Conservation (phyloP, 2,888 invertebrate species). For the Pristionchus arcanus region DNA sequence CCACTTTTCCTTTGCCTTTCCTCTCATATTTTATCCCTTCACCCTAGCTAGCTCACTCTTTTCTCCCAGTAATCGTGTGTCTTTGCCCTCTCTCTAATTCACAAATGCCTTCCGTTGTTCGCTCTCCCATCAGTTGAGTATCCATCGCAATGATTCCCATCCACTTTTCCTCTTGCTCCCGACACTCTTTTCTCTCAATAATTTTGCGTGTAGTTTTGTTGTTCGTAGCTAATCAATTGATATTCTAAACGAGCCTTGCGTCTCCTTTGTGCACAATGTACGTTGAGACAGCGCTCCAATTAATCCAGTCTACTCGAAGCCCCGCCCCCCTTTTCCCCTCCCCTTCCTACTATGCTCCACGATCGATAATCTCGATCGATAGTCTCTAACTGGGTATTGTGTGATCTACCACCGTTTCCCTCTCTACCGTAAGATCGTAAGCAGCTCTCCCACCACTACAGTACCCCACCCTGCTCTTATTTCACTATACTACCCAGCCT, state of each 20-base stretch:
- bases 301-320: slow-evolving; percentile 31
- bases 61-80: not conserved
- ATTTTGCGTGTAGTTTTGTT: slow-evolving; percentile 38
- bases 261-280: not conserved
- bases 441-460: not conserved
- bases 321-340: no score
- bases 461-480: not conserved
- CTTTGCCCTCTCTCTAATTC: not conserved
- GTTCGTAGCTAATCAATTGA: slow-evolving; percentile 33
- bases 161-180: slow-evolving; percentile 4
- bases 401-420: slow-evolving; percentile 40
- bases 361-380: slow-evolving; percentile 46
- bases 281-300: not conserved
- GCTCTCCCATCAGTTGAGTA: not conserved
- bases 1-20: not conserved
- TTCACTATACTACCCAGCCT: slow-evolving; percentile 36
- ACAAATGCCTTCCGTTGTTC: not conserved
- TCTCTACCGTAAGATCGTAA: slow-evolving; percentile 1
- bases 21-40: not conserved
- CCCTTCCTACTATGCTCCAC: not conserved
- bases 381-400: slow-evolving; percentile 46
- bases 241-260: not conserved
- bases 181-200: not conserved
- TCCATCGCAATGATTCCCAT: not conserved
- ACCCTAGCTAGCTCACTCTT: not conserved